Percentiles rank a stretch among this genome's conserved stretches.
Conservation (phyloP, 1,140 invertebrate species). For the Diabrotica undecimpunctata region DNA sequence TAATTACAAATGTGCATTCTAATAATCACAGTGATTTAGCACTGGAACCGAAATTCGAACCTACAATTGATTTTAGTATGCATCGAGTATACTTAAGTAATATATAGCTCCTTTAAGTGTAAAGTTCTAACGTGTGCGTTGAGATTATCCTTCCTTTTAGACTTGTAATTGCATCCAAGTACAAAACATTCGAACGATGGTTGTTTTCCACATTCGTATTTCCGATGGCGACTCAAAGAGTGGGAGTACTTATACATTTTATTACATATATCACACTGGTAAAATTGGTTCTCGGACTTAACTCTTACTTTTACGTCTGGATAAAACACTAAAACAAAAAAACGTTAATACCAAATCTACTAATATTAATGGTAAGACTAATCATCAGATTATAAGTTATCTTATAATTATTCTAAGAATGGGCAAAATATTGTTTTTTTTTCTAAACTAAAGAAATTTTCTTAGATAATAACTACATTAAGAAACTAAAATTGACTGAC, state of each 20-base stretch:
- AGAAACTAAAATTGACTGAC: no score
- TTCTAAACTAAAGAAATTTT: no score
- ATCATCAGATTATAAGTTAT: no score
- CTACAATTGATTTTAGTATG: no score
- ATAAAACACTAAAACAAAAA: conserved; percentile 4
- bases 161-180: conserved; percentile 41
- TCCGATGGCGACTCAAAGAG: conserved; percentile 48
- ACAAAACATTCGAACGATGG: conserved; percentile 48
- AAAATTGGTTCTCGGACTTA: background rate
- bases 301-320: conserved; percentile 7
- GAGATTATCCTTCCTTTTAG: conserved; percentile 37
- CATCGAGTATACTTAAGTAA: background rate
- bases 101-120: conserved; percentile 27
- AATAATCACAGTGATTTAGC: no score
- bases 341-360: background rate
- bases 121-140: conserved; percentile 34
- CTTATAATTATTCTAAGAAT: no score
- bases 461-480: no score
- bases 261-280: conserved; percentile 16
- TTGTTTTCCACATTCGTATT: conserved; percentile 62
- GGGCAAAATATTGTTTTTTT: no score
- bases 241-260: conserved; percentile 24
- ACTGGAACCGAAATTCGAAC: no score
- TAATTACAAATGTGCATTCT: no score
- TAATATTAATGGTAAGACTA: background rate